Evolutionary conservation across 2,113 vertebrate species (phyloP), one percentile per base, ranked within the genome.

Genomic region (Cervus canadensis): DNA sequence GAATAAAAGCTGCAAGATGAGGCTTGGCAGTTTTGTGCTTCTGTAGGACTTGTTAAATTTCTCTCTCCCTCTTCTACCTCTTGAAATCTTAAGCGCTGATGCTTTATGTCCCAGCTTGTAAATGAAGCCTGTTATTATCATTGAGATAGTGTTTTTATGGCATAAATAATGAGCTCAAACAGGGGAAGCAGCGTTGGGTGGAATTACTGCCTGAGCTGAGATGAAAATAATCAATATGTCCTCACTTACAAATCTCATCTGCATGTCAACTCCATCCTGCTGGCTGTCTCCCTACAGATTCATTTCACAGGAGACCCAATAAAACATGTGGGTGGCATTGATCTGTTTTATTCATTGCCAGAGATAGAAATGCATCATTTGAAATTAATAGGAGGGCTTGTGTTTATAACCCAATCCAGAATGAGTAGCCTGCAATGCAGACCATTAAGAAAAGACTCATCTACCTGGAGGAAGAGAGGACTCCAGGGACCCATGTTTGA

Each of bases 221-320:
- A 98, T 99, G 98, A 98, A 99, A 99, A 99, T 99, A 99, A 99
- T 99, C 99, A 98, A 99, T 99, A 99, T 98, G 98, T 98, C 98
- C 98, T 99, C 98, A 99, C 98, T 99, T 99, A 99, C 98, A 98
- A 98, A 99, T 99, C 98, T 99, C 99, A 99, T 99, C 99, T 99
- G 98, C 99, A 99, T 99, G 98, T 99, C 96, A 95, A 60, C 99
- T 99, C 98, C 98, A 99, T 99, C 98, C 98, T 98, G 94, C 97
- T 87, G 97, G 86, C 98, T 98, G 99, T 98, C 99, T 99, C 94
- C 1, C 98, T 96, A 98, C 98, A 99, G 99, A 99, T 99, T 99
- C 98, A 99, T 99, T 99, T 99, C 97, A 54, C 97, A 94, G 93
- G 98, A 98, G 98, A 62, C 96, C 98, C 97, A 98, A 99, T 99